These are phyloP conservation scores for Scaptomyza caliginosa DNA, from an alignment of 2,888 invertebrate genomes.

Conservation along the genomic window DNA sequence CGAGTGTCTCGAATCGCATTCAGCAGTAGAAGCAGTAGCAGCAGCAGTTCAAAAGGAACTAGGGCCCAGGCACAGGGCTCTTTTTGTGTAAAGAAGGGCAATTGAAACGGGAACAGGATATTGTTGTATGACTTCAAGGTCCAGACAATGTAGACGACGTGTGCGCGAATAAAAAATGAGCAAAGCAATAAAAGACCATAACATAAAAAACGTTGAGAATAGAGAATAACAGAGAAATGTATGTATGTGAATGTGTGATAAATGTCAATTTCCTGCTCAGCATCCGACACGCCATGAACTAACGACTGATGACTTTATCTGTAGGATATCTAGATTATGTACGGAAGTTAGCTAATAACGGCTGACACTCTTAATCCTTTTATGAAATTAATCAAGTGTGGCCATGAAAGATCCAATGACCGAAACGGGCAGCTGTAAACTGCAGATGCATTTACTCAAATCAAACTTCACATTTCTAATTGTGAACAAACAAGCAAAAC, in stretches of 20 bases:
- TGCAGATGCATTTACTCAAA: constrained; percentile 35
- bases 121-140: constrained; percentile 50
- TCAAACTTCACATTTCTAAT: constrained; percentile 2
- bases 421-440: constrained; percentile 37
- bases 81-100: constrained; percentile 51
- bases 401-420: constrained; percentile 55
- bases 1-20: constrained; percentile 63
- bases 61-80: constrained; percentile 4
- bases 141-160: constrained; percentile 42
- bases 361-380: constrained; percentile 70
- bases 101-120: constrained; percentile 81
- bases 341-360: constrained; percentile 72
- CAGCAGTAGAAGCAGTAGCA: too few species aligned
- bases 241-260: constrained; percentile 64
- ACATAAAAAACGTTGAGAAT: constrained; percentile 10
- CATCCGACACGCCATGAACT: constrained; percentile 68
- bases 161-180: constrained; percentile 68
- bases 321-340: constrained; percentile 54
- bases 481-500: background rate
- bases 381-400: constrained; percentile 79
- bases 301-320: constrained; percentile 65
- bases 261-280: constrained; percentile 81
- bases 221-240: constrained; percentile 22
- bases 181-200: constrained; percentile 40
- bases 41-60: constrained; percentile 4